Evolutionary conservation across 2,888 invertebrate species (phyloP).

Genomic region (Scrobipalpa costella): DNA sequence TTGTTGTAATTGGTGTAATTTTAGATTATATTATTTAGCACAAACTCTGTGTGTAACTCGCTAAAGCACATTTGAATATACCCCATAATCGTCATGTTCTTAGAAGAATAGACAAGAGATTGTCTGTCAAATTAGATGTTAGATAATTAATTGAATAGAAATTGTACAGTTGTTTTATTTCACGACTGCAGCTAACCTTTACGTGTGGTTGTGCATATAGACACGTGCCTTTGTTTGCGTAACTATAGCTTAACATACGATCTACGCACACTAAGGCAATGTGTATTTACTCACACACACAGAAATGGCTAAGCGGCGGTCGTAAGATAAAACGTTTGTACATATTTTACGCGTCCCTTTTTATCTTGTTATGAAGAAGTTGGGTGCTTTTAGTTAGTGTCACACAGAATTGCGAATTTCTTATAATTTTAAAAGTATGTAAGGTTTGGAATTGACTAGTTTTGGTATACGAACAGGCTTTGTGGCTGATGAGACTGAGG

Average conservation of each 20-base stretch:
- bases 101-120: too few species aligned
- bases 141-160: too few species aligned
- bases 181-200: too few species aligned
- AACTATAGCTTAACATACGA: too few species aligned
- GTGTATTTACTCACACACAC: too few species aligned
- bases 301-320: too few species aligned
- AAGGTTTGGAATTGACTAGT: constrained; percentile 4
- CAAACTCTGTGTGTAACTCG: neutral
- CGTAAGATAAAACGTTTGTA: too few species aligned
- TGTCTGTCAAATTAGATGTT: neutral
- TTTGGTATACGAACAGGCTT: constrained; percentile 32
- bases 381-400: neutral
- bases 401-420: neutral
- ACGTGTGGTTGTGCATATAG: too few species aligned
- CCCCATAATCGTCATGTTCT: neutral
- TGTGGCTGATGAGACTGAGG: constrained; percentile 56
- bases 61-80: neutral
- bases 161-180: too few species aligned
- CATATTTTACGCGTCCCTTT: neutral
- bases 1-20: constrained; percentile 14
- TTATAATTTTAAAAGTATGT: neutral
- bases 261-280: too few species aligned
- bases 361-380: neutral
- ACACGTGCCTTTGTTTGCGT: too few species aligned
- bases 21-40: neutral